A percentile compares a stretch with the other conserved stretches of the same genome.
Conservation (phyloP, 2,888 invertebrate genomes). For the Merodon equestris region DNA sequence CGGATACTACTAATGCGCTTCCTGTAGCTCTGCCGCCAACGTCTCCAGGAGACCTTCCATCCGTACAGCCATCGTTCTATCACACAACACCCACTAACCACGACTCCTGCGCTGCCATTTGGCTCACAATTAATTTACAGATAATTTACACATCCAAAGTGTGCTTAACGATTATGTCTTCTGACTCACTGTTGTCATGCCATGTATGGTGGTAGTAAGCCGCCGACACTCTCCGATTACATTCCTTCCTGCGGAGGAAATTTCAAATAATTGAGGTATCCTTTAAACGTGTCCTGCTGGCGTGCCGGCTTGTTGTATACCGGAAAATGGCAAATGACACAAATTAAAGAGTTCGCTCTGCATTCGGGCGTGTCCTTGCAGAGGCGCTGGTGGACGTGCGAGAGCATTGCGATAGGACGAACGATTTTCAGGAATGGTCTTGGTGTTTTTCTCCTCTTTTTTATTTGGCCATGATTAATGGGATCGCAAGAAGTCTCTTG, state of each 20-base stretch:
- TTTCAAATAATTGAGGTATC: slow-evolving; percentile 59
- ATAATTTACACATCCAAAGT: too few relatives aligned
- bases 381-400: background rate
- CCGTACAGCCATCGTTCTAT: background rate
- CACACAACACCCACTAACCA: too few relatives aligned
- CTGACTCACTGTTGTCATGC: background rate
- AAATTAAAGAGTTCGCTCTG: background rate
- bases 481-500: too few relatives aligned
- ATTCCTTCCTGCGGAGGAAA: slow-evolving; percentile 18
- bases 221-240: background rate
- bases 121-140: background rate
- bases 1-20: too few relatives aligned
- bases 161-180: too few relatives aligned
- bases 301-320: background rate
- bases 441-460: too few relatives aligned
- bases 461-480: too few relatives aligned
- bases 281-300: slow-evolving; percentile 35
- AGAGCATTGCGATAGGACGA: slow-evolving; percentile 3
- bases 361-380: slow-evolving; percentile 7
- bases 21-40: too few relatives aligned
- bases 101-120: background rate
- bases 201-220: background rate
- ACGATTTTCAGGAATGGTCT: too few relatives aligned
- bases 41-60: too few relatives aligned
- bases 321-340: slow-evolving; percentile 2